phyloP scores from a whole-genome alignment of 2,888 invertebrate species.

The Volucella inanis region DNA sequence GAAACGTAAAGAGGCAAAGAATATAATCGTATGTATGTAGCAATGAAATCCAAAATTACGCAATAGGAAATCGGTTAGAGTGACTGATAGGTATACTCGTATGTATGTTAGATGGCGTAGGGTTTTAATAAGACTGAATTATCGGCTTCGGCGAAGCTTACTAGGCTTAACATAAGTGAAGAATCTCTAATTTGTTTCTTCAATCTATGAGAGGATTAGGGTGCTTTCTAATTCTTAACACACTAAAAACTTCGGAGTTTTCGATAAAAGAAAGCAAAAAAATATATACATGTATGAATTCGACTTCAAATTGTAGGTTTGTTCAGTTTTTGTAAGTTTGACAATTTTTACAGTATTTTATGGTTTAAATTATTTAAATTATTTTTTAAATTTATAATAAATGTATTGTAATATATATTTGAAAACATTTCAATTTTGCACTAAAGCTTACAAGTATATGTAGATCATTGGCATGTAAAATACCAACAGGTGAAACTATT shows the following conservation, averaged over 20 bases:
- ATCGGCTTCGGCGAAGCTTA: background rate
- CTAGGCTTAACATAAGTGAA: too few species aligned
- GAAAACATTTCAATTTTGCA: too few species aligned
- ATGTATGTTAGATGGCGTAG: background rate
- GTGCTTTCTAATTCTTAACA: conserved; percentile 4
- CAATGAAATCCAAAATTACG: conserved; percentile 20
- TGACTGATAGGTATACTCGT: background rate
- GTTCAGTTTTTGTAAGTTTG: conserved; percentile 11
- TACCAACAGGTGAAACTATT: too few species aligned
- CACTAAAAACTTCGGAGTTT: background rate
- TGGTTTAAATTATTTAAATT: conserved; percentile 10
- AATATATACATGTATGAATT: conserved; percentile 28
- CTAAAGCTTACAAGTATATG: too few species aligned
- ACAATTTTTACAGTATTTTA: background rate
- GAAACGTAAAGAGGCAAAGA: background rate
- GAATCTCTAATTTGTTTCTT: too few species aligned
- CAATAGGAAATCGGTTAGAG: conserved; percentile 2
- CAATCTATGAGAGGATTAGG: background rate
- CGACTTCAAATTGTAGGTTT: conserved; percentile 4
- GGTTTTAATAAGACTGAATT: background rate
- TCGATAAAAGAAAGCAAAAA: conserved; percentile 13
- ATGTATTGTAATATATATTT: too few species aligned
- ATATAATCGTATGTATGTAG: background rate
- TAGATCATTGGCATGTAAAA: too few species aligned
- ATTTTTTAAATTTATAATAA: background rate